These are phyloP conservation scores for Epinephelus coioides DNA, from an alignment of 2,797 vertebrate genomes.

Conservation along the genomic window DNA sequence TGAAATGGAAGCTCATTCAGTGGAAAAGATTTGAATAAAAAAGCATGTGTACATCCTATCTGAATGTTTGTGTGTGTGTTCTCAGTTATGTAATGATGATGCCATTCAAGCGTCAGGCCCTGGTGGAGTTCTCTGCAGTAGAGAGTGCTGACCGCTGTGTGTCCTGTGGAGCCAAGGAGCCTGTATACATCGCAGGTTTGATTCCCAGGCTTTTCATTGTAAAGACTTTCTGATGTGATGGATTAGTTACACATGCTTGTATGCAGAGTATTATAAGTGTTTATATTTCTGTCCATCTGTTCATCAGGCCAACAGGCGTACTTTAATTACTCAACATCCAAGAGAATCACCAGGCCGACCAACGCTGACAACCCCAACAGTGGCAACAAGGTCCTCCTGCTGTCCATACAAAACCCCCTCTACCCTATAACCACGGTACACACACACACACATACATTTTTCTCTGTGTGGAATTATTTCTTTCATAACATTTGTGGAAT, in stretches of 20 bases:
- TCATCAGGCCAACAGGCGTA: constrained; percentile 93
- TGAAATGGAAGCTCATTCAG: neutral
- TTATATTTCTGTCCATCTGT: constrained; percentile 25
- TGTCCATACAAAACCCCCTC: constrained; percentile 98
- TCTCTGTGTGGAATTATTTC: neutral
- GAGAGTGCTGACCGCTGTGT: constrained; percentile 96
- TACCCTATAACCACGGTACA: constrained; percentile 97
- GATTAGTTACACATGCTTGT: neutral
- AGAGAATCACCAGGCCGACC: constrained; percentile 96
- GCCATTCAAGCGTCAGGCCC: constrained; percentile 97
- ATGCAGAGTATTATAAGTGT: neutral
- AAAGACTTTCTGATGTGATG: neutral
- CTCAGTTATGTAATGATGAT: constrained; percentile 99
- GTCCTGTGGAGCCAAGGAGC: constrained; percentile 90
- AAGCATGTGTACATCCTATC: neutral
- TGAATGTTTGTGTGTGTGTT: constrained; percentile 23
- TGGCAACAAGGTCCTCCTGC: constrained; percentile 96
- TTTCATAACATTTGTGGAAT: neutral
- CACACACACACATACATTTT: constrained; percentile 15
- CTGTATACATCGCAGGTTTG: constrained; percentile 92
- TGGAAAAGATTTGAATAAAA: neutral
- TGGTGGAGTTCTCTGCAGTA: constrained; percentile 95
- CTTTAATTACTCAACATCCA: constrained; percentile 98
- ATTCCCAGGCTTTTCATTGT: neutral
- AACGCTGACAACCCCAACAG: constrained; percentile 96